phyloP scores from a whole-genome alignment of 2,888 invertebrate species.

The Eutolmus rufibarbis region DNA sequence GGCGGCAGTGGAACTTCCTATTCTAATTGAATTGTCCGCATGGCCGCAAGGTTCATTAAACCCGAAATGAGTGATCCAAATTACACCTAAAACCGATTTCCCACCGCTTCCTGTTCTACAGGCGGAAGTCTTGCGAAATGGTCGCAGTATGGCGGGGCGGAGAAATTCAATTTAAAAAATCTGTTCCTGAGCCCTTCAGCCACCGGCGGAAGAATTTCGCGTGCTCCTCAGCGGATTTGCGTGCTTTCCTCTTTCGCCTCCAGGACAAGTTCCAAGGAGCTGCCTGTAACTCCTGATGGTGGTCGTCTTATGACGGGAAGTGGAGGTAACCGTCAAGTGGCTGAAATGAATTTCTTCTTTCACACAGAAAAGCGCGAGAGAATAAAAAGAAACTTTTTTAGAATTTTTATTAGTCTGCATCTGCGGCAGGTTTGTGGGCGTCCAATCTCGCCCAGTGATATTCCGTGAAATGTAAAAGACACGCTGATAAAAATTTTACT shows the following conservation, averaged over 20 bases:
- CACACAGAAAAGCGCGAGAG: not conserved
- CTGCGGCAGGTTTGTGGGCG: not conserved
- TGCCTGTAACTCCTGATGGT: not conserved
- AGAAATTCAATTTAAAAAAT: constrained; percentile 6
- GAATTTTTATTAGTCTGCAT: constrained; percentile 13
- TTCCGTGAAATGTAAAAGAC: constrained; percentile 14
- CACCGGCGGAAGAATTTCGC: not conserved
- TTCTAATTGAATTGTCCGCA: constrained; percentile 3
- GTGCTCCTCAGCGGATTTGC: not conserved
- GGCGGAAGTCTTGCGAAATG: not conserved
- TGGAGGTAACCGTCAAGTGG: not conserved
- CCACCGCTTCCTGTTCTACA: not conserved
- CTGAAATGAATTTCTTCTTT: not conserved
- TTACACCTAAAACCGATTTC: constrained; percentile 20
- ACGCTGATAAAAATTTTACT: constrained; percentile 13
- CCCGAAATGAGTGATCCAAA: constrained; percentile 6
- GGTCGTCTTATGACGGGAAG: not conserved
- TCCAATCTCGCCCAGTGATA: not conserved
- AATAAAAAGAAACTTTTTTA: not conserved
- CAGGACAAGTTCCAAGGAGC: not conserved
- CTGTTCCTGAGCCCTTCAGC: not conserved
- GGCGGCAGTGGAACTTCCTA: not conserved
- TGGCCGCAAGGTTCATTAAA: not conserved
- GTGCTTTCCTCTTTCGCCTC: not conserved
- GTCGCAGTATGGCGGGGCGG: not conserved